Evolutionary conservation across 37 sponge, comb jelly and placozoan species (phyloP), one percentile per base, ranked within the genome.

Genomic region (Halichondria panicea): DNA sequence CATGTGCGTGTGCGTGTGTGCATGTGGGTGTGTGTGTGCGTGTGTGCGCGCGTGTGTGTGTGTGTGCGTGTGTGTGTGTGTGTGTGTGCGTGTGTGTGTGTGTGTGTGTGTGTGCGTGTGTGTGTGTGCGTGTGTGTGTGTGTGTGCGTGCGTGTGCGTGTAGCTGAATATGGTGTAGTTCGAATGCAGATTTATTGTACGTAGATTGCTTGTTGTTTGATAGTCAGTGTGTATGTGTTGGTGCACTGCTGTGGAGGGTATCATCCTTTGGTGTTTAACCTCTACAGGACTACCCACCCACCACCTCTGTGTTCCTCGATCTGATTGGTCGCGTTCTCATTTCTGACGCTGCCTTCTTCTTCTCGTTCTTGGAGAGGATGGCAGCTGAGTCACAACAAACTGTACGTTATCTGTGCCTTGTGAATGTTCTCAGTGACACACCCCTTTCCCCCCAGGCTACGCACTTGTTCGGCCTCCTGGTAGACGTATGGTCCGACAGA

Each of bases 401-500:
- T 33, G 81, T 86, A 25, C 21, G 69, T 13, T n/a, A n/a, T n/a
- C n/a, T n/a, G n/a, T n/a, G n/a, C n/a, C n/a, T 22, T 33, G 5
- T 63, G 37, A 3, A 63, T 63, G 65, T 32, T 21, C 65, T 21
- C 35, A 33, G 9, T 4, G 65, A 32, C 34, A 63, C 30, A 33
- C 34, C 34, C 28, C 52, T 2, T 12, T 45, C 32, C 55, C 2
- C 55, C 0, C 43, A 86, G 87, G 58, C 75, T 33, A 76, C 71
- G 0, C 70, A 74, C 8, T 39, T 87, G 43, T 87, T 87, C 80
- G 87, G 76, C 0, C 22, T 57, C 19, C 52, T 87, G n/a, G 30
- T 87, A 24, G 87, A 87, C 31, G 32, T 45, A 22, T 87, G 87
- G 87, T 43, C 66, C 24, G 87, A 70, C 43, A 74, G 58, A 56